Percentiles rank a stretch among this genome's conserved stretches.
Evolutionary conservation across 1,140 invertebrate genomes (phyloP).

Genomic region (Triops cancriformis): DNA sequence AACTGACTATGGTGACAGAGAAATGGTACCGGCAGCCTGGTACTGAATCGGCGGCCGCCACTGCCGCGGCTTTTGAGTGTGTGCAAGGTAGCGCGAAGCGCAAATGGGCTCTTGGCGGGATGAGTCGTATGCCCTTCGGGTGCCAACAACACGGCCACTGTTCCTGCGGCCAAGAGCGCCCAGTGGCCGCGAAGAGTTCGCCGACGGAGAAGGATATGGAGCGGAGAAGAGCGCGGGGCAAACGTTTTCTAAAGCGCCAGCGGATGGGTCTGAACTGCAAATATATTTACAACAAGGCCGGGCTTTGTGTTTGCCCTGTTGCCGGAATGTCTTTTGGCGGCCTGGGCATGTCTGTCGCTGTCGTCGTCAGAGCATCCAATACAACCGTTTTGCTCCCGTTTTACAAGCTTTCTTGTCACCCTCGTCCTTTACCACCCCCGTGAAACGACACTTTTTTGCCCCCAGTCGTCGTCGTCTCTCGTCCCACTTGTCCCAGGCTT

Average conservation of each 20-base stretch:
- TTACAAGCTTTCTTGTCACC: not conserved
- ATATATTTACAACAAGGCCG: not conserved
- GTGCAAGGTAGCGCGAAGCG: conserved; percentile 8
- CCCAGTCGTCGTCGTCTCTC: not conserved
- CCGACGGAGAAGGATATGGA: not conserved
- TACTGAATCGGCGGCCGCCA: not conserved
- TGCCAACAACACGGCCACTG: not conserved
- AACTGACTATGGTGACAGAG: not conserved
- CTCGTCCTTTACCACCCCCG: not conserved
- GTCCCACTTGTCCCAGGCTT: not conserved
- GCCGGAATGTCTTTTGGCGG: conserved; percentile 2
- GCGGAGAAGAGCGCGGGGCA: not conserved
- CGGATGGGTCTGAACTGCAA: too few relatives aligned
- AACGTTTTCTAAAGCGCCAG: too few relatives aligned
- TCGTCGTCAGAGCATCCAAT: not conserved
- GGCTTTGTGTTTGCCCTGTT: not conserved
- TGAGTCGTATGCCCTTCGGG: not conserved
- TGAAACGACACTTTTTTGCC: not conserved
- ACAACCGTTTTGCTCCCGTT: not conserved
- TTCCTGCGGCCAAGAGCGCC: not conserved
- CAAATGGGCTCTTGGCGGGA: not conserved
- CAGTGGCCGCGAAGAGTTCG: not conserved
- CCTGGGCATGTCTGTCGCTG: not conserved
- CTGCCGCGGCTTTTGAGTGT: not conserved
- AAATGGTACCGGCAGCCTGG: not conserved